Evolutionary conservation across 2,113 vertebrate species (phyloP).

Genomic region (Archilochus colubris): DNA sequence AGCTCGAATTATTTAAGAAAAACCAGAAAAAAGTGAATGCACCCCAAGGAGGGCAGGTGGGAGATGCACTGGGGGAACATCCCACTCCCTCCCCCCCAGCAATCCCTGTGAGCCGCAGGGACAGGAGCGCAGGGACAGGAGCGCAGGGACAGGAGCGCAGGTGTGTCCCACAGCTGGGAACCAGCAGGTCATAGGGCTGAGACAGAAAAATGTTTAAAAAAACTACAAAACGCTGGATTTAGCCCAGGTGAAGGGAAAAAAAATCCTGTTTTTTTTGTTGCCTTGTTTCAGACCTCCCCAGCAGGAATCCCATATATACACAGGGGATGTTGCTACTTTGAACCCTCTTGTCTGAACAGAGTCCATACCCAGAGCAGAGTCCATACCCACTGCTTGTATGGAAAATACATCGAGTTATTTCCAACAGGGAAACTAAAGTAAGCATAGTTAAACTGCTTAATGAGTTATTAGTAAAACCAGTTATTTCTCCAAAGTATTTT

Average conservation of each 20-base stretch:
- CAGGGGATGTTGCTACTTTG: rapidly evolving
- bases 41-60: background rate
- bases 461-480: background rate
- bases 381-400: background rate
- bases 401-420: background rate
- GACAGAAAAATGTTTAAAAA: background rate
- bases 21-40: too few species aligned
- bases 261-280: rapidly evolving
- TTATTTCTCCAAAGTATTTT: background rate
- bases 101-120: rapidly evolving
- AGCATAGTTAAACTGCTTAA: background rate
- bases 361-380: rapidly evolving
- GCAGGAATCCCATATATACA: rapidly evolving
- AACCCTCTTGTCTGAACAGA: rapidly evolving
- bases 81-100: rapidly evolving
- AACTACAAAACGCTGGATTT: background rate
- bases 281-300: rapidly evolving
- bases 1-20: too few species aligned
- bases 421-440: background rate
- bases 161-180: rapidly evolving
- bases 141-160: too few species aligned
- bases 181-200: rapidly evolving
- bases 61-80: background rate
- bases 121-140: too few species aligned
- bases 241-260: rapidly evolving